Conservation (phyloP, 1,140 invertebrate species). For the Aphidius gifuensis region DNA sequence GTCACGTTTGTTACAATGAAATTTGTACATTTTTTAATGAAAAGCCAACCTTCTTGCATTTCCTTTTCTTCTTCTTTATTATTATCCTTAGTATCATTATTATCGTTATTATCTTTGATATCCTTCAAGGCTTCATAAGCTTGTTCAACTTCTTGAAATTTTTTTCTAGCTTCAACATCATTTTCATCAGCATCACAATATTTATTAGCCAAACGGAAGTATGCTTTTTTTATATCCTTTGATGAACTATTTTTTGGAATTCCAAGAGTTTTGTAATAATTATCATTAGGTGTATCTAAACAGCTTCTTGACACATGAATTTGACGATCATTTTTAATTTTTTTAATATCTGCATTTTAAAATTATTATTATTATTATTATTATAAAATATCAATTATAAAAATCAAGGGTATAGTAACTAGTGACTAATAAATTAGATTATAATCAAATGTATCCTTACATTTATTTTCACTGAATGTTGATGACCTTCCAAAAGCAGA, state of each 20-base stretch:
- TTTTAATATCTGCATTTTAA: constrained; percentile 29
- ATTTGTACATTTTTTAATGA: no score
- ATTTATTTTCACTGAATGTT: background rate
- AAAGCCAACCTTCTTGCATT: no score
- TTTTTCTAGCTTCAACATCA: constrained; percentile 84
- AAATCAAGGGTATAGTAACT: background rate
- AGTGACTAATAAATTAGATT: constrained; percentile 10
- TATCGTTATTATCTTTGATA: no score
- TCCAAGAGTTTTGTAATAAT: constrained; percentile 95
- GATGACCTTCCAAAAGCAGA: constrained; percentile 33
- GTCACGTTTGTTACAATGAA: no score
- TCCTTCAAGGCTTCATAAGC: constrained; percentile 97
- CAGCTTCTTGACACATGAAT: constrained; percentile 57
- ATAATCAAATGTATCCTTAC: background rate
- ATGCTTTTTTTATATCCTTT: constrained; percentile 98
- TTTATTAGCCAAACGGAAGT: constrained; percentile 96
- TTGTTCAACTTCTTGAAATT: constrained; percentile 98
- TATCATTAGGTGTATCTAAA: constrained; percentile 52
- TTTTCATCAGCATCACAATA: constrained; percentile 98
- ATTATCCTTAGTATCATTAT: no score
- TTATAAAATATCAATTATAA: background rate
- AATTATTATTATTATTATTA: background rate
- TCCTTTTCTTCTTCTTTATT: no score
- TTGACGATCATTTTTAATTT: constrained; percentile 35
- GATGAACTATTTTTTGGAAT: constrained; percentile 81